Conservation (phyloP, 2,888 invertebrate species). For the Lepidonotus clava region DNA sequence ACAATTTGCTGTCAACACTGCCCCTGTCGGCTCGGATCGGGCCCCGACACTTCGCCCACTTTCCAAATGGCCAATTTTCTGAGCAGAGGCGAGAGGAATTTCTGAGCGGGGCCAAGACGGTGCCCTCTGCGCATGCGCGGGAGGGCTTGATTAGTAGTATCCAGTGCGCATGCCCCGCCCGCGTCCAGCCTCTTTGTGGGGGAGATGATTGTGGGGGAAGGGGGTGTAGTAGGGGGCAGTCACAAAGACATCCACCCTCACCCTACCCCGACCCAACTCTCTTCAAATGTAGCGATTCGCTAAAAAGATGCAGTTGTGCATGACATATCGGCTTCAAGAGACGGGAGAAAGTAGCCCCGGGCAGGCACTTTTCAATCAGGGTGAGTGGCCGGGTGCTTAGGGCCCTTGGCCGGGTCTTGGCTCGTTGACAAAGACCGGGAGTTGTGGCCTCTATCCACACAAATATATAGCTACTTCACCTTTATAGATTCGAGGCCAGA, state of each 20-base stretch:
- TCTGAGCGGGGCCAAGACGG: background rate
- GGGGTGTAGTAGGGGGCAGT: background rate
- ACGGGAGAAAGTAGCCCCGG: background rate
- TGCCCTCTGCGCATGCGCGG: background rate
- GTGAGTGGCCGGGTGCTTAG: background rate
- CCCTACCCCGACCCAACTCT: background rate
- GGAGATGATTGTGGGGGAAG: background rate
- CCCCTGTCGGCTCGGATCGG: background rate
- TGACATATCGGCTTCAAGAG: constrained; percentile 1
- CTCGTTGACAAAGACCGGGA: constrained; percentile 7
- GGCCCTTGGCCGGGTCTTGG: background rate
- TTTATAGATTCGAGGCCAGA: too few species aligned
- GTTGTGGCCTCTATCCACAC: too few species aligned
- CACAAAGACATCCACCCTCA: background rate
- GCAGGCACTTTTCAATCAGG: background rate
- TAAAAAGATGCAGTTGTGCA: constrained; percentile 23
- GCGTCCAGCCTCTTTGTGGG: too few species aligned
- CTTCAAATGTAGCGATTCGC: constrained; percentile 29
- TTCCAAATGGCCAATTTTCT: background rate
- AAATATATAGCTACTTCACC: too few species aligned
- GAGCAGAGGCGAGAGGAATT: background rate
- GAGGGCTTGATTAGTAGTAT: constrained; percentile 37
- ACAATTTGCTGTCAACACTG: background rate
- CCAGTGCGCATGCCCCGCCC: background rate
- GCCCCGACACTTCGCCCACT: background rate